phyloP scores from a whole-genome alignment of 2,888 invertebrate species.

The Diloba caeruleocephala region DNA sequence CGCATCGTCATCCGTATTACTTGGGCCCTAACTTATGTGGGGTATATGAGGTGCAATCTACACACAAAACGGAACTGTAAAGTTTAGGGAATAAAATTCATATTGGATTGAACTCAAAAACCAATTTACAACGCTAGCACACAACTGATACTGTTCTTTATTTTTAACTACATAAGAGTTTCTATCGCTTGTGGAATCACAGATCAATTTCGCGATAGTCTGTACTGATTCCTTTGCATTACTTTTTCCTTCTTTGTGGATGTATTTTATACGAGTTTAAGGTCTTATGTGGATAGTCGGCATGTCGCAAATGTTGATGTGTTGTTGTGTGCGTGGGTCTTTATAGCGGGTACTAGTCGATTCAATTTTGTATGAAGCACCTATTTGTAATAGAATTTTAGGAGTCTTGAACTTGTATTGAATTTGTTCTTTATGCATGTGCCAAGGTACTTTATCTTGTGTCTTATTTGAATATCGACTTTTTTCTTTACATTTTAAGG shows the following conservation, averaged over 20 bases:
- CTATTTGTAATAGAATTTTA: conserved; percentile 48
- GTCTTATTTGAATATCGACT: background rate
- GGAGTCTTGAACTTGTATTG: conserved; percentile 29
- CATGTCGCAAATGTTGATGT: conserved; percentile 58
- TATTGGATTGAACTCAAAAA: conserved; percentile 62
- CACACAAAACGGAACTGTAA: conserved; percentile 58
- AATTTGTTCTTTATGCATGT: conserved; percentile 18
- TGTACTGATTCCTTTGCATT: conserved; percentile 87
- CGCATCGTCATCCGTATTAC: conserved; percentile 89
- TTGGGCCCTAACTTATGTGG: conserved; percentile 88
- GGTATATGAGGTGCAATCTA: conserved; percentile 63
- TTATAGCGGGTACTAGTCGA: conserved; percentile 31
- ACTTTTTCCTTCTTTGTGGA: conserved; percentile 88
- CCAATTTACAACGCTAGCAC: conserved; percentile 70
- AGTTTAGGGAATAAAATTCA: conserved; percentile 9
- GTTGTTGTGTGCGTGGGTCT: conserved; percentile 54
- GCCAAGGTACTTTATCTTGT: background rate
- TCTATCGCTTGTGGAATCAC: conserved; percentile 57
- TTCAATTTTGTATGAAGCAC: conserved; percentile 46
- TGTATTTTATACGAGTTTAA: conserved; percentile 86
- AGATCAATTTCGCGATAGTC: conserved; percentile 88
- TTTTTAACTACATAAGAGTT: conserved; percentile 21
- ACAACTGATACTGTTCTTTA: conserved; percentile 64
- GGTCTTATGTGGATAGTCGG: conserved; percentile 83
- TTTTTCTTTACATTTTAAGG: background rate